Evolutionary conservation across 2,888 invertebrate species (phyloP).

Genomic region (Dyspetes luteomarginatus): DNA sequence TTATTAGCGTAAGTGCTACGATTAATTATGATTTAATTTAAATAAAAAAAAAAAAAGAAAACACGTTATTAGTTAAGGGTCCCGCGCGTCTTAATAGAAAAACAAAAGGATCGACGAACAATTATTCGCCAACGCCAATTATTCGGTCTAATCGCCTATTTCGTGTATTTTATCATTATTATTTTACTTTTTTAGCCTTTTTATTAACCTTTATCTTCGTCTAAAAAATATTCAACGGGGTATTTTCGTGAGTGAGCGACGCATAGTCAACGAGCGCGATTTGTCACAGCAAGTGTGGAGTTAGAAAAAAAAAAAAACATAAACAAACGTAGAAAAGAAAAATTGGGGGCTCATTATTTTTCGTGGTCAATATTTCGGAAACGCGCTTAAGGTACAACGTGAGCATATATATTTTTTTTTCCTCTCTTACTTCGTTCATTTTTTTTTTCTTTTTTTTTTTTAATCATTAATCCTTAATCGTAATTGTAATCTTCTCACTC

Average conservation of each 20-base stretch:
- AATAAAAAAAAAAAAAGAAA: neutral
- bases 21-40: neutral
- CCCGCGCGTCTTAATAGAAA: neutral
- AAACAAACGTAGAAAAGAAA: constrained; percentile 37
- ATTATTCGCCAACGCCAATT: no score
- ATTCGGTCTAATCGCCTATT: no score
- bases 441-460: neutral
- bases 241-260: neutral
- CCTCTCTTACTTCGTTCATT: neutral
- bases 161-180: neutral
- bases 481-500: constrained; percentile 59
- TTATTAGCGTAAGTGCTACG: neutral
- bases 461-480: constrained; percentile 64
- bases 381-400: constrained; percentile 68
- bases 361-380: constrained; percentile 56
- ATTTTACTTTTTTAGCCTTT: neutral
- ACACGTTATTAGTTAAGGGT: neutral
- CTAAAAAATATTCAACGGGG: neutral
- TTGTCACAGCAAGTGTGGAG: constrained; percentile 60
- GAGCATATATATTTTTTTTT: constrained; percentile 61
- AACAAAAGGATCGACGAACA: neutral
- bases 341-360: constrained; percentile 19
- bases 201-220: neutral
- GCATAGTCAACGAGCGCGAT: constrained; percentile 8
- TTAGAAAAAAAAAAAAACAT: constrained; percentile 24